Percentiles rank a stretch among this genome's conserved stretches.
Conservation (phyloP, 1,140 invertebrate genomes). For the Grapholita molesta region DNA sequence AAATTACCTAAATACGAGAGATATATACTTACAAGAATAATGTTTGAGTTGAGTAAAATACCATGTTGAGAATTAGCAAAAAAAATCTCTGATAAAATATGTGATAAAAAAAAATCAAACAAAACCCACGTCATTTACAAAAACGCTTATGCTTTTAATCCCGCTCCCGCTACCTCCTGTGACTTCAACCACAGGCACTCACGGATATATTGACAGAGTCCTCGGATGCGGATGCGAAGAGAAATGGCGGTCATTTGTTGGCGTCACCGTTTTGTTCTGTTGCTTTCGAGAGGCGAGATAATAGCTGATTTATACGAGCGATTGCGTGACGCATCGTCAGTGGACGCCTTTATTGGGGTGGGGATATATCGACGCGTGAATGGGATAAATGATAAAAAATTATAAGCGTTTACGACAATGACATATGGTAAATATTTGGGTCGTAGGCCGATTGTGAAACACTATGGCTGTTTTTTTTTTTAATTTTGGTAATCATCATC, state of each 20-base stretch:
- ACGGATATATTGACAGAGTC: conserved; percentile 75
- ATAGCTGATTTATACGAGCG: conserved; percentile 71
- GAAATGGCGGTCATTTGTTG: conserved; percentile 75
- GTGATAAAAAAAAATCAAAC: too few relatives aligned
- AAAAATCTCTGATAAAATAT: too few relatives aligned
- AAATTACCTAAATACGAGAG: too few relatives aligned
- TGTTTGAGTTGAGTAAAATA: too few relatives aligned
- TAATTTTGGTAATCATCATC: too few relatives aligned
- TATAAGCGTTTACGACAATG: background rate
- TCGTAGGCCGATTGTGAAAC: background rate
- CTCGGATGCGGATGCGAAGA: conserved; percentile 69
- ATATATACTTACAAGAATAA: too few relatives aligned
- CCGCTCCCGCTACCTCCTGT: background rate
- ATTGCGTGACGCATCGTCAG: conserved; percentile 55
- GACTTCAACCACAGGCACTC: conserved; percentile 24
- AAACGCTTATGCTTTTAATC: conserved; percentile 29
- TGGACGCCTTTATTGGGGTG: conserved; percentile 33
- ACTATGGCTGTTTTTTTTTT: background rate
- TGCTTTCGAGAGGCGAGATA: conserved; percentile 71
- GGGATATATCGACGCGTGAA: conserved; percentile 32
- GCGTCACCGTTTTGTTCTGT: conserved; percentile 71
- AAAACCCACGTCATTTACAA: background rate
- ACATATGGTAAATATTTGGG: background rate
- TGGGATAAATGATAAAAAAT: conserved; percentile 14
- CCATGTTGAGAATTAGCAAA: too few relatives aligned